Base-by-base conservation (phyloP, 2,888 invertebrate genomes). In the Laspeyria flexula region DNA sequence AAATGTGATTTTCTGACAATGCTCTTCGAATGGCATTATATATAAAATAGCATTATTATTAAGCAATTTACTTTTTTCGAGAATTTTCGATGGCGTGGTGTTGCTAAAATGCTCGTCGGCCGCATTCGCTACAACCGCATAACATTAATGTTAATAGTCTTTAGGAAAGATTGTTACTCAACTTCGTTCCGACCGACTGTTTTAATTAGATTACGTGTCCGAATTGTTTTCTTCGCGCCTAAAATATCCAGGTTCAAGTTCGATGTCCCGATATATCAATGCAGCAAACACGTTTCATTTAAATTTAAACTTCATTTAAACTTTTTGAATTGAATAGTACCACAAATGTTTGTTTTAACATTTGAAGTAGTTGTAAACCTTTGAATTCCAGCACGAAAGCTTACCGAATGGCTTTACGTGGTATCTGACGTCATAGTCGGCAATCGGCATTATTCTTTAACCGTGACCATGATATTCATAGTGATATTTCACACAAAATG, bases 231-330 rank as follows among this genome's bases (percentile, higher is more conserved):
- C 25, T 45, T 51, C 43, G 29, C 37, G 39, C 45, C 43, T 16
- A 38, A 52, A 50, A 58, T 59, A 54, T 42, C 53, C 53, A 53
- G 47, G 63, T 60, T 63, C 60, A 68, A 68, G 68, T 63, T 63
- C 60, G 39, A 48, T 59, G 60, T 51, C 55, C 54, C 16, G 43
- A 39, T 30, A 38, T 35, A 37, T 43, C 16, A 10, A 9, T 29
- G 21, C n/a, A 9, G 13, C 21, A 53, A 51, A 60, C 56, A 13
- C 30, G 41, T 13, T 47, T 43, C 15, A 21, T 39, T 47, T 7
- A 7, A 25, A 25, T 7, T 25, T n/a, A n/a, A n/a, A 25, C 25
- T 4, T 25, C 5, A 25, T 7, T 6, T 21, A 21, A 21, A 21
- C 5, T 3, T 21, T 21, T 5, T 21, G 5, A 21, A 21, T n/a